These are phyloP conservation scores for Cerastoderma edule DNA, from an alignment of 2,888 invertebrate species.

Conservation along the genomic window DNA sequence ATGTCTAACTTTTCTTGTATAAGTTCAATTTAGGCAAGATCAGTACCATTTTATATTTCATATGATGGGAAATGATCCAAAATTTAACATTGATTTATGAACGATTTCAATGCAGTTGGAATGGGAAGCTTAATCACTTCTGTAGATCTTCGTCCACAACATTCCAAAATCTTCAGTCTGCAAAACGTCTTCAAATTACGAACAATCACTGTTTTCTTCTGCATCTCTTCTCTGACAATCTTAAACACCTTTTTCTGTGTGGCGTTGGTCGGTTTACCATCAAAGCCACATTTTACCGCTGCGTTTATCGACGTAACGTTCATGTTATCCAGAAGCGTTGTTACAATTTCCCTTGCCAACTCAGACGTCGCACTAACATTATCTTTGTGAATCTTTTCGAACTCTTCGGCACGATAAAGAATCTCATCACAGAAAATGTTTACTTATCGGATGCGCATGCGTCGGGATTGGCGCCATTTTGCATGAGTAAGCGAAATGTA, in stretches of 20 bases:
- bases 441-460: slow-evolving; percentile 49
- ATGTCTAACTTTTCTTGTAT: no score
- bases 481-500: slow-evolving; percentile 64
- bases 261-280: slow-evolving; percentile 42
- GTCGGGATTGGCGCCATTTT: slow-evolving; percentile 74
- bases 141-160: slow-evolving; percentile 60
- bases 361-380: slow-evolving; percentile 31
- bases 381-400: slow-evolving; percentile 36
- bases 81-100: slow-evolving; percentile 36
- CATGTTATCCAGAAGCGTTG: slow-evolving; percentile 62
- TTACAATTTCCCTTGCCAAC: slow-evolving; percentile 45
- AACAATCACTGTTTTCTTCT: slow-evolving; percentile 38
- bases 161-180: slow-evolving; percentile 55
- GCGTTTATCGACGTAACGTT: slow-evolving; percentile 36
- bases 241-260: slow-evolving; percentile 46
- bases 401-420: slow-evolving; percentile 29
- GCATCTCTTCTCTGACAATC: slow-evolving; percentile 51
- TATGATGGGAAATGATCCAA: no score
- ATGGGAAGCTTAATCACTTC: slow-evolving; percentile 63
- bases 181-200: slow-evolving; percentile 63
- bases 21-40: no score
- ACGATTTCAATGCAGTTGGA: slow-evolving; percentile 60
- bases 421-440: slow-evolving; percentile 57
- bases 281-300: slow-evolving; percentile 39
- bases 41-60: no score